Evolutionary conservation across 2,888 invertebrate species (phyloP), one percentile per base, ranked within the genome.

Genomic region (Xanthia togata): DNA sequence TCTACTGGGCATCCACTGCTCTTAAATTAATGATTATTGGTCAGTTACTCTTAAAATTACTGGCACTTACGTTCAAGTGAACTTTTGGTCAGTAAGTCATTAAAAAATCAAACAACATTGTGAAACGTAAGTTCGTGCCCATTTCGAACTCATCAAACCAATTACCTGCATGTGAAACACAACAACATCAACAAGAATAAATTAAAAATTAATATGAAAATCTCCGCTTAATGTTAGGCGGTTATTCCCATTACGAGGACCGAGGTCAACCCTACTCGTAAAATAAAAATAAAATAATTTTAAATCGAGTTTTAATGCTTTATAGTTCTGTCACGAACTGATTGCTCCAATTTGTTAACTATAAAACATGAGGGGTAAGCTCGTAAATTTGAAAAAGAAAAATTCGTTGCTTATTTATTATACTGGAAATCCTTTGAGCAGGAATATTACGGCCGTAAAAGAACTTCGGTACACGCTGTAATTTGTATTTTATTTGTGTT

Each of bases 281-380:
- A 86, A 88, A 71, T 60, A 88, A 90, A 88, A 87, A 73, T 82
- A 88, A 89, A 88, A 88, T 88, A 62, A 84, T 89, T 89, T 91
- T 70, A 87, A 89, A 90, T 89, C 89, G 83, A 89, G 88, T 90
- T 92, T 92, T 90, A 91, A 90, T 90, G 89, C 89, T 94, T 93
- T 94, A 94, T 90, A 87, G 89, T 88, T 89, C 90, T 92, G 93
- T 93, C 92, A 89, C 91, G 84, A 90, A 87, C 86, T 88, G 89
- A 94, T 94, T 93, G 93, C 92, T 92, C 93, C 93, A 95, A 96
- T 95, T 95, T 94, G 94, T 94, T 91, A 90, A 91, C 92, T 89
- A 94, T 94, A 94, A 89, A 94, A 93, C 88, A 89, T 87, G 84
- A 83, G 77, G 82, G 84, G 81, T 81, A 76, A 68, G 78, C 82